phyloP scores from a whole-genome alignment of 2,888 invertebrate genomes.

The Pyrgus malvae region DNA sequence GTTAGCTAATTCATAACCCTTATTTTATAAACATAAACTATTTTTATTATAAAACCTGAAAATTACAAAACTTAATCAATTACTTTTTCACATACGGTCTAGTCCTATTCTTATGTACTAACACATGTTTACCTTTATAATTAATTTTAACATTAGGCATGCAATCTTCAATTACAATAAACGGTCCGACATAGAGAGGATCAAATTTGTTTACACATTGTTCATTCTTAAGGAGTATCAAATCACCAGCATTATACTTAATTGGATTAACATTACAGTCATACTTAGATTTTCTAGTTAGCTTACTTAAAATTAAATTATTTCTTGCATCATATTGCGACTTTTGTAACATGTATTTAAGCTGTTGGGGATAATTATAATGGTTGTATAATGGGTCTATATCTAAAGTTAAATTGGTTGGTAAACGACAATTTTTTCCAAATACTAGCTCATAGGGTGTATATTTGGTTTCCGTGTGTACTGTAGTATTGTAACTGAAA shows the following conservation, averaged over 20 bases:
- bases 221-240: slow-evolving; percentile 16
- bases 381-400: slow-evolving; percentile 24
- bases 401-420: slow-evolving; percentile 15
- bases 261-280: slow-evolving; percentile 12
- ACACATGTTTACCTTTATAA: not conserved
- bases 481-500: slow-evolving; percentile 21
- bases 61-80: not conserved
- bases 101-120: slow-evolving; percentile 13
- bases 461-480: slow-evolving; percentile 21
- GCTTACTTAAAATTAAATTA: slow-evolving; percentile 23
- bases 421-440: slow-evolving; percentile 20
- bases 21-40: not conserved
- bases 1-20: not conserved
- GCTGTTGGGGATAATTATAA: slow-evolving; percentile 22
- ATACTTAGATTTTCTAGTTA: slow-evolving; percentile 16
- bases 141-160: slow-evolving; percentile 18
- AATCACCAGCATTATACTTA: slow-evolving; percentile 18
- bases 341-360: slow-evolving; percentile 25
- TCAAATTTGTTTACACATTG: slow-evolving; percentile 1
- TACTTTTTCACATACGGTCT: not conserved
- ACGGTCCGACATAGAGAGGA: slow-evolving; percentile 17
- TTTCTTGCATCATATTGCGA: slow-evolving; percentile 18
- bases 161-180: slow-evolving; percentile 2
- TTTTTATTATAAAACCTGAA: not conserved
- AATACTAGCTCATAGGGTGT: slow-evolving; percentile 30